These are phyloP conservation scores for Oreochromis aureus DNA, from an alignment of 2,113 vertebrate genomes.

Conservation along the genomic window DNA sequence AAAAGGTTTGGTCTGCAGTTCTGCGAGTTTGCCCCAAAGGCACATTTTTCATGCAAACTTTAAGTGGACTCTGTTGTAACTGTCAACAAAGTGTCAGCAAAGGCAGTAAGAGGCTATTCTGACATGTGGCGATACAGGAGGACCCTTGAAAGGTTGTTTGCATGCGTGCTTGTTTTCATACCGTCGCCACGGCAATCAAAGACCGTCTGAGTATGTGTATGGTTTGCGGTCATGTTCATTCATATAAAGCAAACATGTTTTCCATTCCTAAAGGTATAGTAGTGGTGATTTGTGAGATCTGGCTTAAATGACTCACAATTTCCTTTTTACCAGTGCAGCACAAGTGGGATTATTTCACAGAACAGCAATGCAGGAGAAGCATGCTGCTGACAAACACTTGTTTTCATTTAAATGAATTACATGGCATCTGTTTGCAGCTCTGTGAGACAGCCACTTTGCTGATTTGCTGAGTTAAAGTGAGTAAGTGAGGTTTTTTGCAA, in stretches of 20 bases:
- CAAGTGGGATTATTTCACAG: neutral
- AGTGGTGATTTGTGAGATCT: neutral
- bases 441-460: neutral
- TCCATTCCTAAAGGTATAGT: neutral
- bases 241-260: neutral
- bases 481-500: slow-evolving; percentile 28
- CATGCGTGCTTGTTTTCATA: neutral
- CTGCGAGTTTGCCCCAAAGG: neutral
- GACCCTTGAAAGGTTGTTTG: neutral
- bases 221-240: neutral
- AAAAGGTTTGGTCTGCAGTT: neutral
- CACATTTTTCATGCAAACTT: neutral
- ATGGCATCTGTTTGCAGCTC: neutral
- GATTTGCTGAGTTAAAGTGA: slow-evolving; percentile 26
- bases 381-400: neutral
- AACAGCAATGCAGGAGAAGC: neutral
- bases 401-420: neutral
- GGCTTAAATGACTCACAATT: neutral
- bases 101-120: neutral
- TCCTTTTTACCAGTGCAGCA: neutral
- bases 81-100: neutral
- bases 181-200: neutral
- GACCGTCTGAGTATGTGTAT: neutral
- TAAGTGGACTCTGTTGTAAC: neutral
- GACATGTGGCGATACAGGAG: neutral